A percentile compares a stretch with the other conserved stretches of the same genome.
phyloP scores from a whole-genome alignment of 1,140 invertebrate genomes.

The Drosophila erecta region DNA sequence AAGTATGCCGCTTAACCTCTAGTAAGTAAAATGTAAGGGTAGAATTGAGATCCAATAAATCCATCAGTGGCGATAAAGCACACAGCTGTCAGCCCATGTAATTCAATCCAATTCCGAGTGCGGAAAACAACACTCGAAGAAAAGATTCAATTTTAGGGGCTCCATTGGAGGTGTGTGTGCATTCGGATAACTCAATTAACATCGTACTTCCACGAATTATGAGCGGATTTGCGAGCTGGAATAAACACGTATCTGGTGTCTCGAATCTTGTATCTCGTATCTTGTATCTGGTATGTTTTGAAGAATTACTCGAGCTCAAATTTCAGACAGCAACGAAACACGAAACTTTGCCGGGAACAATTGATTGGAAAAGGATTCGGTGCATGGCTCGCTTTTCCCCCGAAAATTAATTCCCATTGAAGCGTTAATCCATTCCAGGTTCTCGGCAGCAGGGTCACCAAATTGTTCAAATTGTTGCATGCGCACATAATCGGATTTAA shows the following conservation, averaged over 20 bases:
- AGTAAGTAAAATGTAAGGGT: background rate
- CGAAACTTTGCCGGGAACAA: conserved; percentile 65
- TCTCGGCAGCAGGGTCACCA: conserved; percentile 53
- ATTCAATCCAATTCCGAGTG: conserved; percentile 46
- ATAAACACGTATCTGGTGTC: conserved; percentile 33
- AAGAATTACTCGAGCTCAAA: conserved; percentile 75
- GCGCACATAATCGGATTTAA: conserved; percentile 72
- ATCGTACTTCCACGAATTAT: conserved; percentile 78
- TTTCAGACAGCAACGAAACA: conserved; percentile 70
- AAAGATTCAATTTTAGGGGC: conserved; percentile 35
- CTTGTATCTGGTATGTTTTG: conserved; percentile 57
- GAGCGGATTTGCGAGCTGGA: conserved; percentile 64
- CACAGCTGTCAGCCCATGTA: conserved; percentile 63
- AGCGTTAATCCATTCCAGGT: conserved; percentile 76
- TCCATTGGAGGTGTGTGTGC: conserved; percentile 54
- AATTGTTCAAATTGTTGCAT: conserved; percentile 52
- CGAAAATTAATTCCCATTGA: conserved; percentile 73
- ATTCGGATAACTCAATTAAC: conserved; percentile 77
- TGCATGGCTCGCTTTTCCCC: conserved; percentile 40
- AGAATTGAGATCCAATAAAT: conserved; percentile 52
- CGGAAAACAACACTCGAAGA: conserved; percentile 65
- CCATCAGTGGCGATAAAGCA: conserved; percentile 40
- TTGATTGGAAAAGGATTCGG: conserved; percentile 76
- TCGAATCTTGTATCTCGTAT: conserved; percentile 52
- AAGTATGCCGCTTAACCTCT: conserved; percentile 29